Evolutionary conservation across 2,888 invertebrate species (phyloP).

Genomic region (Cyrtodaria siliqua): DNA sequence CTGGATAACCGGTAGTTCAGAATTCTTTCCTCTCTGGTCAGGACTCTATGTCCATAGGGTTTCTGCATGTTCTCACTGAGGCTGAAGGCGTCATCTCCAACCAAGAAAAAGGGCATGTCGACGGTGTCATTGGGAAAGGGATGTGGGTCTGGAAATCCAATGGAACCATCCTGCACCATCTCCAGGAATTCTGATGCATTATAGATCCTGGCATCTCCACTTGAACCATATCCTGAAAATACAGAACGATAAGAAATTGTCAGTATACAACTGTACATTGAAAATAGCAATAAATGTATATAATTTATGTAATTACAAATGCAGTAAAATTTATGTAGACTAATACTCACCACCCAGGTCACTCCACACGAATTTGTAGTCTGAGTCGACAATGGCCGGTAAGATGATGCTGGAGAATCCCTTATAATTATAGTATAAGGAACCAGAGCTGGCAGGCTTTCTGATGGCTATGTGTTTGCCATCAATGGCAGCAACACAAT

Average conservation of each 20-base stretch:
- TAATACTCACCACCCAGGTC: slow-evolving; percentile 26
- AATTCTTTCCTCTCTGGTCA: slow-evolving; percentile 17
- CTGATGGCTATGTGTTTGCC: slow-evolving; percentile 39
- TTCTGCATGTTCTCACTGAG: slow-evolving; percentile 15
- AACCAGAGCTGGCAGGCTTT: slow-evolving; percentile 32
- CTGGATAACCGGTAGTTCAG: slow-evolving; percentile 35
- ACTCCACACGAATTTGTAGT: slow-evolving; percentile 53
- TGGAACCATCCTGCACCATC: slow-evolving; percentile 20
- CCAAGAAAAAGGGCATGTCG: slow-evolving; percentile 23
- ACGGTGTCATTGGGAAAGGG: slow-evolving; percentile 21
- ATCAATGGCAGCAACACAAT: slow-evolving; percentile 41
- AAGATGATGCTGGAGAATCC: slow-evolving; percentile 30
- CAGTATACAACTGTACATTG: slow-evolving; percentile 30
- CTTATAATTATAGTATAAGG: slow-evolving; percentile 47
- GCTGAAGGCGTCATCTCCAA: slow-evolving; percentile 22
- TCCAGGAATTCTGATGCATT: slow-evolving; percentile 32
- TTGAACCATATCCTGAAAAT: slow-evolving; percentile 30
- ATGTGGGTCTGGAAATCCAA: slow-evolving; percentile 23
- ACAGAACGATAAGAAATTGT: slow-evolving; percentile 27
- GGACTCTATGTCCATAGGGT: slow-evolving; percentile 25
- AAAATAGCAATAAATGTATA: slow-evolving; percentile 31
- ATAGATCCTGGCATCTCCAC: slow-evolving; percentile 34
- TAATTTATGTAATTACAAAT: slow-evolving; percentile 20
- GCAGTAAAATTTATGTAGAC: slow-evolving; percentile 22
- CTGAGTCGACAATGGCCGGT: slow-evolving; percentile 31